phyloP scores from a whole-genome alignment of 2,888 invertebrate species.

The Schizaphis graminum region DNA sequence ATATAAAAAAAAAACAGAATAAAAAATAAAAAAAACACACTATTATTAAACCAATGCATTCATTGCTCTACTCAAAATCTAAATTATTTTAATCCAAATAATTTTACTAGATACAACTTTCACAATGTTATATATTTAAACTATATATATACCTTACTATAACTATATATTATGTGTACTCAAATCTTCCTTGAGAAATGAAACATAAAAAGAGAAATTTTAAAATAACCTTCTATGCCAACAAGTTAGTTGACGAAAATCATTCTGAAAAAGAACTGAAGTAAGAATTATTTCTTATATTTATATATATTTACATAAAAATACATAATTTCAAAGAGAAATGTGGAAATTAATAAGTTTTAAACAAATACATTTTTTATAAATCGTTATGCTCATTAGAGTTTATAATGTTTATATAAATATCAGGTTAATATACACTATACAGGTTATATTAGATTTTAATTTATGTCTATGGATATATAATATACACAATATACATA shows the following conservation, averaged over 20 bases:
- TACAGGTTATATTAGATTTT: background rate
- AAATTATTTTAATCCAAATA: background rate
- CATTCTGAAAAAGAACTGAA: background rate
- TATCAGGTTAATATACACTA: background rate
- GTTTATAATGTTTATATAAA: background rate
- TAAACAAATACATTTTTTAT: background rate
- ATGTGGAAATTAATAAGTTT: background rate
- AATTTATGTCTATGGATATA: background rate
- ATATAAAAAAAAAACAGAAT: background rate
- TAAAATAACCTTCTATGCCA: background rate
- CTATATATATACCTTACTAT: background rate
- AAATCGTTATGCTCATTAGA: background rate
- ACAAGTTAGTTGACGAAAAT: constrained; percentile 31
- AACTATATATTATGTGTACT: too few species aligned
- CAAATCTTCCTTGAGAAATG: background rate
- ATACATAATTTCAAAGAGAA: background rate
- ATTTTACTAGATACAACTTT: background rate
- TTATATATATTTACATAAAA: background rate
- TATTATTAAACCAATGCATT: background rate
- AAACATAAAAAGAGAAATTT: constrained; percentile 36
- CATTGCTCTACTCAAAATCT: background rate
- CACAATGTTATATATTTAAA: background rate
- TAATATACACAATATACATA: background rate
- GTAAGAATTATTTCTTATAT: too few species aligned
- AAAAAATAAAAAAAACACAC: background rate